A percentile compares a stretch with the other conserved stretches of the same genome.
phyloP scores from a whole-genome alignment of 2,797 vertebrate genomes.

The Sebastes ruberrimus region DNA sequence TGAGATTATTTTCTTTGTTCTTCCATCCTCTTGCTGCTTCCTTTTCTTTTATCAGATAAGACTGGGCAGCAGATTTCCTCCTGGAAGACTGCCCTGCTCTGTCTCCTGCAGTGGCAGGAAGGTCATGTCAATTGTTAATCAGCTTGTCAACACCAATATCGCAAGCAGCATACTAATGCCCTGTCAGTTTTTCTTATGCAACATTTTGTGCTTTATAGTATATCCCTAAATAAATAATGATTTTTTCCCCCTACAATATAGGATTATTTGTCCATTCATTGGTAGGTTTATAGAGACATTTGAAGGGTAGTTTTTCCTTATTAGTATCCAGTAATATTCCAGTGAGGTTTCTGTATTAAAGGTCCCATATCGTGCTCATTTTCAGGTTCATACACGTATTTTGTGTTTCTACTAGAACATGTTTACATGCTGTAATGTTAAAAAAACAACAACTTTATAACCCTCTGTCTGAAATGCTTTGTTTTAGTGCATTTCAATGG shows the following conservation, averaged over 20 bases:
- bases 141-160: slow-evolving; percentile 4
- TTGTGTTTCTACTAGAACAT: no score
- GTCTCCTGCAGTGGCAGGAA: slow-evolving; percentile 1
- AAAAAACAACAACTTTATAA: no score
- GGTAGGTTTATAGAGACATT: not conserved
- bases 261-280: not conserved
- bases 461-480: no score
- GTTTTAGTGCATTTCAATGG: no score
- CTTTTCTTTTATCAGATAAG: slow-evolving; percentile 8
- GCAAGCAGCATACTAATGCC: not conserved
- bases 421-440: no score
- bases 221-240: not conserved
- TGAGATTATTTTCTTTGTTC: no score
- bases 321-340: not conserved
- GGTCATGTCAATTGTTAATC: slow-evolving; percentile 25
- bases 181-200: not conserved
- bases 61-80: slow-evolving; percentile 7
- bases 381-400: no score
- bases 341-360: no score
- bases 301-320: no score
- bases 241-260: not conserved
- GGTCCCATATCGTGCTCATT: no score
- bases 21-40: not conserved
- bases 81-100: not conserved
- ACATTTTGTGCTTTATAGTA: not conserved